Evolutionary conservation across 2,797 vertebrate genomes (phyloP), one percentile per base, ranked within the genome.

Genomic region (Agapornis canus): DNA sequence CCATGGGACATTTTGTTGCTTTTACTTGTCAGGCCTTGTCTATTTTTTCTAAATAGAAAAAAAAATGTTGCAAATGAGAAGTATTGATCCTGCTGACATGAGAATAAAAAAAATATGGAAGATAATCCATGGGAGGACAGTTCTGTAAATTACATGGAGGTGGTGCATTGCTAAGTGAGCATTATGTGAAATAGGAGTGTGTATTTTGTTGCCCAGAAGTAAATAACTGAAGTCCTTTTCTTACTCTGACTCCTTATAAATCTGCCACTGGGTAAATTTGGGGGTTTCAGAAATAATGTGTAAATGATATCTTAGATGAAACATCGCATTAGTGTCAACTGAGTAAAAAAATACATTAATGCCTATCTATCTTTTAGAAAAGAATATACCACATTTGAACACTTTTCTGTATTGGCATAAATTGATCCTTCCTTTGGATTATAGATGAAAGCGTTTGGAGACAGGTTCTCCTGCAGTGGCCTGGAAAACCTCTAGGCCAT

Each of bases 31-130:
- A 66, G 32, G 2, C 31, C 61, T 54, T n/a, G 20, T 54, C 19
- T 54, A 22, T n/a, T 54, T 54, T 54, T 39, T 39, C 27, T 72
- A 49, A 83, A n/a, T 9, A 82, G 32, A 18, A 32, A 35, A 78
- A 68, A 26, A 43, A 77, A 43, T 0, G 3, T 29, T 69, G 49
- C 5, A 69, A 77, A 66, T 40, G 25, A 32, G 35, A 93, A 56
- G 3, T 31, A 37, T 49, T 0, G 2, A 52, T 57, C 42, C 35
- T 70, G 5, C 3, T 31, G 37, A 39, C 8, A 6, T 2, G 13
- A 15, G 15, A 75, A 81, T 70, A 87, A 60, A 70, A 32, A 32
- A 66, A 82, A 89, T 60, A 42, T 4, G 15, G 21, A 64, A 82
- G 26, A 71, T 43, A 86, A 71, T 54, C 13, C 13, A 1, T 22